These are phyloP conservation scores for Drosophila eohydei DNA, from an alignment of 2,888 invertebrate genomes.

Conservation along the genomic window DNA sequence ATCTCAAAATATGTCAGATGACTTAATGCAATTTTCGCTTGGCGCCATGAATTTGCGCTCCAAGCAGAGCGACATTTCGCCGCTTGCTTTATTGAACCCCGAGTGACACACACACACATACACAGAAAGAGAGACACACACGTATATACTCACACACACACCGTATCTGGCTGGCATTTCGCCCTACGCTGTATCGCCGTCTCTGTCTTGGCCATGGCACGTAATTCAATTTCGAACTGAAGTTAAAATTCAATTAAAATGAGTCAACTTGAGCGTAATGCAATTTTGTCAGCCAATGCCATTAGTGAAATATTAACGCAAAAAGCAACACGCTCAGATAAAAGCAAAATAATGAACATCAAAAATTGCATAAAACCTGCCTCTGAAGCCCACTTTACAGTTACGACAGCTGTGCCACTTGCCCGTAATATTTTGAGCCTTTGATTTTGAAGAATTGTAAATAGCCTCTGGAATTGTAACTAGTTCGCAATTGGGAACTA, in stretches of 20 bases:
- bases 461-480: background rate
- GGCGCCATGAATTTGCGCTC: slow-evolving; percentile 52
- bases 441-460: slow-evolving; percentile 31
- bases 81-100: slow-evolving; percentile 35
- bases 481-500: background rate
- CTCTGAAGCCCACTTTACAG: slow-evolving; percentile 15
- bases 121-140: slow-evolving; percentile 5
- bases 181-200: slow-evolving; percentile 12
- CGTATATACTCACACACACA: slow-evolving; percentile 12
- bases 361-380: slow-evolving; percentile 20
- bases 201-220: slow-evolving; percentile 66
- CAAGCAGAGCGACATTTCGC: slow-evolving; percentile 50
- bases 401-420: slow-evolving; percentile 16
- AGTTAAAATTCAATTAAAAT: slow-evolving; percentile 81
- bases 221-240: slow-evolving; percentile 82
- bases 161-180: background rate
- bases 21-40: slow-evolving; percentile 75
- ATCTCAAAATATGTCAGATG: slow-evolving; percentile 56
- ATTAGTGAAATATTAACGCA: slow-evolving; percentile 81
- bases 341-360: slow-evolving; percentile 18
- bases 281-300: slow-evolving; percentile 79
- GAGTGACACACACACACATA: slow-evolving; percentile 27
- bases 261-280: slow-evolving; percentile 82
- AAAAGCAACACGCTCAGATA: slow-evolving; percentile 47
- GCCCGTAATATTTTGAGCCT: slow-evolving; percentile 36